Base-by-base conservation (phyloP, 2,797 vertebrate genomes). In the Lagodon rhomboides region DNA sequence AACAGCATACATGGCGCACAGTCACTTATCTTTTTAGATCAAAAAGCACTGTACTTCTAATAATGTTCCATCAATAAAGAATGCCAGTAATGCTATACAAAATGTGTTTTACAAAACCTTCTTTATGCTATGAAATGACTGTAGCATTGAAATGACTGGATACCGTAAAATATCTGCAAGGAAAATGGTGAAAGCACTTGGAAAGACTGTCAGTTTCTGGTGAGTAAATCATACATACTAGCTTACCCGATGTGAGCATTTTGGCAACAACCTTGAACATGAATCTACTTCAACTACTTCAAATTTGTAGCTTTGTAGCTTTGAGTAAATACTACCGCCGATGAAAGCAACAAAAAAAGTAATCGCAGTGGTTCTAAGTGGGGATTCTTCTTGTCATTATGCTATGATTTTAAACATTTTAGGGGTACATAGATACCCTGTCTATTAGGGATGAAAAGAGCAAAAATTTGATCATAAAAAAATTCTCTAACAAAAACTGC, bases 1-100 rank as follows among this genome's bases (percentile, higher is more conserved):
- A 60, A 59, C 50, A 68, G 61, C 23, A 69, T 51, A n/a, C 50
- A 75, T 65, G 64, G 59, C 53, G 69, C 43, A 61, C 17, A 53
- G 27, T 49, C 18, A 54, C 60, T 71, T n/a, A 17, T 58, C 5
- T 55, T 75, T 65, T 62, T 0, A 44, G 4, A 62, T 56, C 17
- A 38, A 18, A n/a, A 20, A 55, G n/a, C 16, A 54, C 12, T 27
- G 15, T 25, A 15, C 50, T 72, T 72, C 5, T 7, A 50, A 46
- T 61, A 55, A 51, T 67, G 13, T 25, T 70, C 50, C 34, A 76
- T 69, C 63, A 55, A 61, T 63, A 27, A 69, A 56, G 46, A 64
- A 73, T 68, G 22, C 2, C 18, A 58, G 69, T 27, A 20, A n/a
- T 66, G 20, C 4, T 75, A 58, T 44, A 50, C 3, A 66, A 61